Conservation (phyloP, 2,888 invertebrate genomes). For the Acanthacorydalis orientalis region DNA sequence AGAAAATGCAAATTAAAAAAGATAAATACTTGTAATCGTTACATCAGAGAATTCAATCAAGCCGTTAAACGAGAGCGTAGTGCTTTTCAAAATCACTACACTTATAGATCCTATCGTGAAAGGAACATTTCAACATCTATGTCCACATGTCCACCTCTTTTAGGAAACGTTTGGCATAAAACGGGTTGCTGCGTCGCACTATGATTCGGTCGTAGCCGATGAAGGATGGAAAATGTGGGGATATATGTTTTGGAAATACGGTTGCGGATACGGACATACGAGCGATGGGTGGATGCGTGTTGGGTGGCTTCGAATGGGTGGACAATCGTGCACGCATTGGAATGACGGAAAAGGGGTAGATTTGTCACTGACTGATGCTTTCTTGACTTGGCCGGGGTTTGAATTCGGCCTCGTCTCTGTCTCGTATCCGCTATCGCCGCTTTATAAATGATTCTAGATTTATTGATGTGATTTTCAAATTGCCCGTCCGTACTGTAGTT, state of each 20-base stretch:
- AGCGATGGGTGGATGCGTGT: slow-evolving; percentile 6
- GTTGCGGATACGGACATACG: slow-evolving; percentile 9
- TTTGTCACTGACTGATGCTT: slow-evolving; percentile 23
- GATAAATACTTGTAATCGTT: too few relatives aligned
- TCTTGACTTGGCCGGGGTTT: slow-evolving; percentile 16
- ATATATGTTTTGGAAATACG: slow-evolving; percentile 7
- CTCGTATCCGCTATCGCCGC: too few relatives aligned
- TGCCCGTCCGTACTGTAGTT: too few relatives aligned
- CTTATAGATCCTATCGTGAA: too few relatives aligned
- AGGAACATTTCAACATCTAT: too few relatives aligned
- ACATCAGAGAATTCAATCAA: too few relatives aligned
- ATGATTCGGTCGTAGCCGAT: neutral
- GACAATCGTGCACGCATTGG: neutral
- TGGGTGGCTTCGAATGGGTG: slow-evolving; percentile 7
- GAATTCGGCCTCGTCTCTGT: too few relatives aligned
- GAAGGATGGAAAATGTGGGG: neutral
- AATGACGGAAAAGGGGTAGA: slow-evolving; percentile 22
- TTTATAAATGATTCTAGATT: neutral
- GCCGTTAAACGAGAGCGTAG: too few relatives aligned
- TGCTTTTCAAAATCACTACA: too few relatives aligned
- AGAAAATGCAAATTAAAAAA: too few relatives aligned
- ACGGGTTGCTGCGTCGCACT: neutral
- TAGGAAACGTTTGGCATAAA: too few relatives aligned
- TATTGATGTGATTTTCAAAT: neutral
- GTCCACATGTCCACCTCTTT: too few relatives aligned